Evolutionary conservation across 2,888 invertebrate genomes (phyloP), one percentile per base, ranked within the genome.

Genomic region (Nephrotoma guestfalica): DNA sequence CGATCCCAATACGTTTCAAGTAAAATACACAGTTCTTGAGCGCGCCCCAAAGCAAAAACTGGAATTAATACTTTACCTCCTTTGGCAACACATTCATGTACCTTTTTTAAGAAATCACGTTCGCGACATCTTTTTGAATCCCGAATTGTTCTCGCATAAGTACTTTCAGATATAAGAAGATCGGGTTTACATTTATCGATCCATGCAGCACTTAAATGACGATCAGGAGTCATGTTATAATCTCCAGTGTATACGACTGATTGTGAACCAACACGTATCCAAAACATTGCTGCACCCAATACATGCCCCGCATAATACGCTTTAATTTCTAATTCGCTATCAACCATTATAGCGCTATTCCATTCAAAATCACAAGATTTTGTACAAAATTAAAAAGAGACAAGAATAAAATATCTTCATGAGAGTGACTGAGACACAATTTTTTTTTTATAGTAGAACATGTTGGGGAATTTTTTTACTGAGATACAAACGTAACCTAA

Each of bases 281-380:
- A 97, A 92, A 99, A 99, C 99, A 99, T 99, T 4, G 99, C 99
- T 9, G 99, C 99, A 2, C 99, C 99, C 11, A 99, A 93, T 0
- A 99, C 99, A 92, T 99, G 99, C 0, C 99, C 99, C 0, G 99
- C 99, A 92, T 99, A 99, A 91, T 99, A 99, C 0, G 99, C 98
- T 91, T 99, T 99, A 87, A 99, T 99, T 92, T 99, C 98, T 86
- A 99, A 91, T 87, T 99, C 98, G 89, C 95, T 96, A 91, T 99
- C 99, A 0, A 99, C 99, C 96, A 98, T 96, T 0, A 99, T n/a
- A n/a, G n/a, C n/a, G n/a, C n/a, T n/a, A n/a, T n/a, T n/a, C n/a
- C n/a, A n/a, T n/a, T n/a, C n/a, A n/a, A n/a, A n/a, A n/a, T n/a
- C n/a, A n/a, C n/a, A n/a, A n/a, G n/a, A n/a, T n/a, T n/a, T n/a